These are phyloP conservation scores for Actenoides hombroni DNA, from an alignment of 2,113 vertebrate genomes.

Conservation along the genomic window DNA sequence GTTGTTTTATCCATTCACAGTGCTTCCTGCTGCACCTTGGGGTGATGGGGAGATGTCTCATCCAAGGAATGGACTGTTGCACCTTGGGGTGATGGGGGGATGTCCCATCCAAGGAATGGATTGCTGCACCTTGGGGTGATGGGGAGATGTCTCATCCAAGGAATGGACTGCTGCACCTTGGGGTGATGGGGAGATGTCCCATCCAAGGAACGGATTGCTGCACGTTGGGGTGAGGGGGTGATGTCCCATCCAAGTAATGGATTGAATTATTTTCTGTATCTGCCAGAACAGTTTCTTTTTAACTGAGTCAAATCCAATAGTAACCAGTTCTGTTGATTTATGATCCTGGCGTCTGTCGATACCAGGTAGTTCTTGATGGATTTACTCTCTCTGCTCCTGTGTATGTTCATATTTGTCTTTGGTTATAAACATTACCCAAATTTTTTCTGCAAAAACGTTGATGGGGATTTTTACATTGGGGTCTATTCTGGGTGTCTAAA, in stretches of 20 bases:
- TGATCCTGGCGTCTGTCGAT: accelerated
- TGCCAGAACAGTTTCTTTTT: not conserved
- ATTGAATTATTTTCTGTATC: not conserved
- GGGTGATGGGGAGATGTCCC: not conserved
- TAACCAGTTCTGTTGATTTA: not conserved
- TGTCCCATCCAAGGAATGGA: not conserved
- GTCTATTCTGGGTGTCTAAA: not conserved
- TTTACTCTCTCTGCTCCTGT: not conserved
- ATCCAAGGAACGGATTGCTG: not conserved
- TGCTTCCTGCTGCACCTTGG: not conserved
- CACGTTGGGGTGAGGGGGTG: too few species aligned
- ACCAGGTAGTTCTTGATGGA: not conserved
- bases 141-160: too few species aligned
- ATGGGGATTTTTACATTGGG: not conserved
- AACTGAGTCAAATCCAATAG: not conserved
- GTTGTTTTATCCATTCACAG: not conserved
- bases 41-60: too few species aligned
- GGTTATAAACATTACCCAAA: not conserved
- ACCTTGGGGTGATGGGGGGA: not conserved
- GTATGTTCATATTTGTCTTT: accelerated
- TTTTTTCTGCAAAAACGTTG: not conserved
- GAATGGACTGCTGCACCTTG: not conserved
- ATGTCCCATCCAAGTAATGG: not conserved
- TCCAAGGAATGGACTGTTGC: not conserved
- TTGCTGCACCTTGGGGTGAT: too few species aligned